Evolutionary conservation across 2,797 vertebrate genomes (phyloP).

Genomic region (Kryptopterus vitreolus): DNA sequence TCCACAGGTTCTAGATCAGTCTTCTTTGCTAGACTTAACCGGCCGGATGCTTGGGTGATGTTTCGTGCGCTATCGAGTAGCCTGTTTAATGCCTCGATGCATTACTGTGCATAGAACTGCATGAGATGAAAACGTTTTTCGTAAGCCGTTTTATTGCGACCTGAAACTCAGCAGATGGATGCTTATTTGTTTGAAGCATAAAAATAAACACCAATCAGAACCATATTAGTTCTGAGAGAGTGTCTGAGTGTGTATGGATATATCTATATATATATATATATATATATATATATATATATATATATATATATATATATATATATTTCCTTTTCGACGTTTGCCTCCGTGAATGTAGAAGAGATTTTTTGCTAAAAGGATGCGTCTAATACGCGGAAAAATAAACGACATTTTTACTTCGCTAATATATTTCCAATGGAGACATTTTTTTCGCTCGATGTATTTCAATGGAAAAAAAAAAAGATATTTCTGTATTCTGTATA

Average conservation of each 20-base stretch:
- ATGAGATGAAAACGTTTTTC: conserved; percentile 71
- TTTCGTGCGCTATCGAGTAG: conserved; percentile 69
- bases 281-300: too few relatives aligned
- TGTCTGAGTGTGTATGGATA: too few relatives aligned
- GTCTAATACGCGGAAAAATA: conserved; percentile 60
- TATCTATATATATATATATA: too few relatives aligned
- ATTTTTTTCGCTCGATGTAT: conserved; percentile 49
- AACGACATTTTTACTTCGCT: conserved; percentile 48
- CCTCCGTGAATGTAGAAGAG: conserved; percentile 60
- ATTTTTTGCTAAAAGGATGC: conserved; percentile 70
- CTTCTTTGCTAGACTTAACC: conserved; percentile 59
- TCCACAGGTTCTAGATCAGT: conserved; percentile 61
- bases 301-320: too few relatives aligned
- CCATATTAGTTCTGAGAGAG: conserved; percentile 60
- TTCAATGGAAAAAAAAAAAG: conserved; percentile 40
- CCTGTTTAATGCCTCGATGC: conserved; percentile 68
- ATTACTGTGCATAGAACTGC: conserved; percentile 73
- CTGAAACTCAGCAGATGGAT: conserved; percentile 50
- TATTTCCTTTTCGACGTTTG: conserved; percentile 66
- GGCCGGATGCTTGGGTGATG: conserved; percentile 63
- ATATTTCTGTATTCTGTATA: conserved; percentile 74
- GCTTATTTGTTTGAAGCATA: conserved; percentile 63
- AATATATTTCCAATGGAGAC: conserved; percentile 49
- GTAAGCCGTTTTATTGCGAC: conserved; percentile 62
- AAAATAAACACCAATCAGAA: conserved; percentile 49